These are phyloP conservation scores for Drosophila kanapiae DNA, from an alignment of 1,140 invertebrate species.

Conservation along the genomic window DNA sequence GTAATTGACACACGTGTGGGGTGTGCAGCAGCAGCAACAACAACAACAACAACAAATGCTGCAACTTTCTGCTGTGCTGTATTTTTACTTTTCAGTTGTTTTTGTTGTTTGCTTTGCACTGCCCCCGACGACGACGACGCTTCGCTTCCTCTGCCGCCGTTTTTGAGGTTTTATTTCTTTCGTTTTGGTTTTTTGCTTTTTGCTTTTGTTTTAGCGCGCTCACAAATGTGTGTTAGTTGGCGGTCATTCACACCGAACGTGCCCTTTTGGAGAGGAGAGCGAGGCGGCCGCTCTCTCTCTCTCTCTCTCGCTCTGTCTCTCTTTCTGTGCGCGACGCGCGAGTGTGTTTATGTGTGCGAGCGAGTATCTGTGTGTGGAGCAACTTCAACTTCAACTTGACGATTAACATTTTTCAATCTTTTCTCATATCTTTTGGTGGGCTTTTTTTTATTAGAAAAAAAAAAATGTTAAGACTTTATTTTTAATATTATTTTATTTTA, in stretches of 20 bases:
- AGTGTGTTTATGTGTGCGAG: slow-evolving; percentile 16
- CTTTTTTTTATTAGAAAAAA: background rate
- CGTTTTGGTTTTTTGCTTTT: slow-evolving; percentile 40
- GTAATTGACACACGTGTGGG: slow-evolving; percentile 53
- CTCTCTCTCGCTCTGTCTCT: slow-evolving; percentile 11
- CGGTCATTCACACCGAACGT: slow-evolving; percentile 85
- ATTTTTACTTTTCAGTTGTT: slow-evolving; percentile 73
- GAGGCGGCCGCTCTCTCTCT: slow-evolving; percentile 25
- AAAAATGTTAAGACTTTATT: background rate
- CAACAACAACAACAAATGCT: slow-evolving; percentile 30
- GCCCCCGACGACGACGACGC: slow-evolving; percentile 35
- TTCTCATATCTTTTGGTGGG: slow-evolving; percentile 1
- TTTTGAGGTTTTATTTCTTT: slow-evolving; percentile 50
- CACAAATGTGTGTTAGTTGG: slow-evolving; percentile 85
- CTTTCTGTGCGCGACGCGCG: slow-evolving; percentile 20
- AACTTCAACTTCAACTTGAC: slow-evolving; percentile 56
- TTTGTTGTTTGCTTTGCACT: slow-evolving; percentile 38
- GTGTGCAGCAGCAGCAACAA: slow-evolving; percentile 35
- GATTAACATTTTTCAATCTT: slow-evolving; percentile 40
- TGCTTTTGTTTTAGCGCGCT: slow-evolving; percentile 82
- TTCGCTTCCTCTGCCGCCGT: slow-evolving; percentile 63
- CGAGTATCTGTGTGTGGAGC: slow-evolving; percentile 40
- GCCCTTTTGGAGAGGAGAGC: slow-evolving; percentile 75
- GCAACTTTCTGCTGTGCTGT: slow-evolving; percentile 65
- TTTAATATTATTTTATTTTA: background rate